Base-by-base conservation (phyloP, 2,113 vertebrate species). In the Romanogobio albipinnatus region DNA sequence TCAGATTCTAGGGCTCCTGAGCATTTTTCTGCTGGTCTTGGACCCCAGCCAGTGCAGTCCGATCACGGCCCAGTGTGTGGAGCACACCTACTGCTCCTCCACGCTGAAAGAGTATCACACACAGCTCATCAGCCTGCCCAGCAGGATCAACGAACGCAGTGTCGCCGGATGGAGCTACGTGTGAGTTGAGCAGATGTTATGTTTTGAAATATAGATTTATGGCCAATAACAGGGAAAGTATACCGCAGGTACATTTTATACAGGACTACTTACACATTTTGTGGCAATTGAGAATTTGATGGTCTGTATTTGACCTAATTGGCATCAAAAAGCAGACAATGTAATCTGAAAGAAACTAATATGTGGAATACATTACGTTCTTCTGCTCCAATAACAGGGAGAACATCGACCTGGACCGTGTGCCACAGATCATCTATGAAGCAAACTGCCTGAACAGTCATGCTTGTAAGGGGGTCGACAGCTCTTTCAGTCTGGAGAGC, bases 351-450 rank as follows among this genome's bases (percentile, higher is more conserved):
- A 43, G 19, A 43, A 9, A 66, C 15, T 68, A 19, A 56, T 19
- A 56, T 56, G 53, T 22, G 53, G 29, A 39, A 39, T n/a, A 43
- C 43, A 9, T 3, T 56, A 26, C 9, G 7, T 75, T 83, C 59
- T 61, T 62, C 53, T 85, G 22, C 10, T 36, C 22, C 33, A 53
- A 24, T 83, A 56, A 9, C 90, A 95, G 95, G 39, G 89, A 94
- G 36, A 94, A 93, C 74, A 90, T 93, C 0, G 92, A 95, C 85
- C 13, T 94, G 88, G 87, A 94, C 85, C 90, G 94, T 0, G 91
- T 95, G 7, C 95, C 94, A 36, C 93, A 93, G 76, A 88, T 94
- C 61, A 93, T 95, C 84, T 89, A 92, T 5, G 94, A 95, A 88
- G 95, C 94, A 51, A 91, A 91, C 85, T 95, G 95, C 87, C 92